Base-by-base conservation (phyloP, 2,113 vertebrate species). In the Erinaceus europaeus region DNA sequence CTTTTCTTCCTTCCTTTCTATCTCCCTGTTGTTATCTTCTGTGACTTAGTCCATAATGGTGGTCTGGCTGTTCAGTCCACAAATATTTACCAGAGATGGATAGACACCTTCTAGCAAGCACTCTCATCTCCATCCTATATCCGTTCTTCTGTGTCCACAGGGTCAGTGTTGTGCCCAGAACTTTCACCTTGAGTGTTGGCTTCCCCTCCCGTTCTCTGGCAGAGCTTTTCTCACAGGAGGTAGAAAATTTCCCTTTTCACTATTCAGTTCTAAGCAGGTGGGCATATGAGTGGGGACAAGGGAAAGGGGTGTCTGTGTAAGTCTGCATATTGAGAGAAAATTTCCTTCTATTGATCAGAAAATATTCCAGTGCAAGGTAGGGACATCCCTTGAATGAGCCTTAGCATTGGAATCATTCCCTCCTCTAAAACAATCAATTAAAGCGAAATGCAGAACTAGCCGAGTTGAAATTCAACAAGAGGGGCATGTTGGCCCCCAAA, bases 261-360 rank as follows among this genome's bases (percentile, higher is more conserved):
- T 29, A 40, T 77, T 77, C 67, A 25, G 9, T 74, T 87, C 81
- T 48, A 71, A 61, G 77, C 67, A 52, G 48, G 25, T n/a, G 10
- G 11, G 2, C 57, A 1, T 71, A 53, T 59, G 62, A 59, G 29
- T n/a, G n/a, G 52, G 11, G 55, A 25, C 12, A 36, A 36, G 69
- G 17, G 25, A 20, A 72, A 44, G 48, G 50, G 34, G 64, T 65
- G n/a, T 64, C 32, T 27, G 0, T 20, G 36, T 86, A 80, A 62
- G 48, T 34, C 59, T 90, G 48, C 44, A 3, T 61, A 20, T 82
- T 84, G 38, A 81, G 72, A 89, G 86, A 92, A 87, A 86, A 88
- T 89, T 95, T 92, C 89, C 86, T 93, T 77, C 78, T 93, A 46
- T 92, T 69, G 73, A 94, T 93, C 73, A 81, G 40, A 88, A 80